phyloP scores from a whole-genome alignment of 2,888 invertebrate species.

The Phengaris arion region DNA sequence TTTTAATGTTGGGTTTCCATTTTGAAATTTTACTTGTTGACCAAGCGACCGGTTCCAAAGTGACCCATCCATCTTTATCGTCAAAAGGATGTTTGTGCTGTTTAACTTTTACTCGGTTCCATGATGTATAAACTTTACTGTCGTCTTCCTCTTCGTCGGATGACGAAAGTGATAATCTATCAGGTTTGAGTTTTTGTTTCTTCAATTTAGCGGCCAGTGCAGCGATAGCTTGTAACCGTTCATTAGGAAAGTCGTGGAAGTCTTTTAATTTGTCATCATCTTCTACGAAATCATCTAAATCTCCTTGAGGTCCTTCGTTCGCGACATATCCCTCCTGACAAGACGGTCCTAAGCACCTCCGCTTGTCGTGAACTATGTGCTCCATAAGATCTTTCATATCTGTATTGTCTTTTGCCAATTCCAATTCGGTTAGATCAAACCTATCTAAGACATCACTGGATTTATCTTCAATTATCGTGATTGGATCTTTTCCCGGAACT shows the following conservation, averaged over 20 bases:
- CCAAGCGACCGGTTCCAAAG: conserved; percentile 88
- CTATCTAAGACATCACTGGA: conserved; percentile 45
- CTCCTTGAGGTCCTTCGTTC: conserved; percentile 72
- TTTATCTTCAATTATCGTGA: conserved; percentile 78
- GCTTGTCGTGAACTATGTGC: conserved; percentile 65
- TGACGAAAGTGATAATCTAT: conserved; percentile 44
- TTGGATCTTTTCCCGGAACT: conserved; percentile 78
- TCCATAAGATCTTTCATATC: conserved; percentile 68
- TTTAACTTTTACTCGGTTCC: conserved; percentile 77
- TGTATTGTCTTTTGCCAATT: conserved; percentile 51
- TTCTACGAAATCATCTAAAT: conserved; percentile 77
- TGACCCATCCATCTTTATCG: conserved; percentile 88
- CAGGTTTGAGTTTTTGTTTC: conserved; percentile 63
- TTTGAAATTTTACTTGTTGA: conserved; percentile 89
- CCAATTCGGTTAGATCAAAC: conserved; percentile 42
- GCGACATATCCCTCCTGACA: conserved; percentile 62
- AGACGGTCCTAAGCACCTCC: conserved; percentile 71
- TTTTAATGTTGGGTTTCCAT: conserved; percentile 84
- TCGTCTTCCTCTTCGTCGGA: conserved; percentile 50
- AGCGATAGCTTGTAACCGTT: conserved; percentile 67
- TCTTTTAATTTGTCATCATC: conserved; percentile 80
- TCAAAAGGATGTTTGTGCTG: conserved; percentile 82
- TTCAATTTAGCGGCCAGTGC: conserved; percentile 72
- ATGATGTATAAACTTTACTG: conserved; percentile 64
- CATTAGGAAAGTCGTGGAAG: conserved; percentile 62